Percentiles rank a stretch among this genome's conserved stretches.
Conservation (phyloP, 2,113 vertebrate species). For the Crotalus viridis region DNA sequence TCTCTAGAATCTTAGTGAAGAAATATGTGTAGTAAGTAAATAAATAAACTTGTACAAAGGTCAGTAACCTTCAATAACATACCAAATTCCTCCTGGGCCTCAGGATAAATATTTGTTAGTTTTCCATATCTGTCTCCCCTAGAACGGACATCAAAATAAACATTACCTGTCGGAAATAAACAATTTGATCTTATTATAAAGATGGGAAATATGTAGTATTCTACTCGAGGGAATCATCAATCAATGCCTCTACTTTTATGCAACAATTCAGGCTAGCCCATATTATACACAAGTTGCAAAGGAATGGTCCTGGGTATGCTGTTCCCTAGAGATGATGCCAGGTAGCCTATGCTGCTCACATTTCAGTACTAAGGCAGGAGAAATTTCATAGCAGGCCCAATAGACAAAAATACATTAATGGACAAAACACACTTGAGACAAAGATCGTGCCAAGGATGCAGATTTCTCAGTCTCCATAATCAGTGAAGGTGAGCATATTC, state of each 20-base stretch:
- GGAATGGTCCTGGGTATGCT: neutral
- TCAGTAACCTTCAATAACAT: conserved; percentile 19
- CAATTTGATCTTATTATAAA: conserved; percentile 37
- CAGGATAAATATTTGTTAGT: conserved; percentile 61
- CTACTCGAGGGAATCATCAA: neutral
- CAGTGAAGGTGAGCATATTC: neutral
- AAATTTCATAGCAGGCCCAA: neutral
- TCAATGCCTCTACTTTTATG: neutral
- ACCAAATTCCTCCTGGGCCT: conserved; percentile 73
- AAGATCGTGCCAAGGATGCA: neutral
- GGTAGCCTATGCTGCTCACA: neutral
- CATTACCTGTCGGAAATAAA: conserved; percentile 78
- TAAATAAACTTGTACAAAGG: neutral
- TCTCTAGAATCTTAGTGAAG: neutral
- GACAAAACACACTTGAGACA: neutral
- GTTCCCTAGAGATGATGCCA: too few relatives aligned
- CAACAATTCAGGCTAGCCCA: neutral
- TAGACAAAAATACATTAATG: neutral
- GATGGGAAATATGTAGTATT: neutral
- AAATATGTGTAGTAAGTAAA: neutral
- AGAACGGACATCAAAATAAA: conserved; percentile 90
- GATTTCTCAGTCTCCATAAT: neutral
- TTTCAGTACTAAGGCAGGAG: neutral
- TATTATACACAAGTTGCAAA: neutral
- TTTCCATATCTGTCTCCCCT: conserved; percentile 84